phyloP scores from a whole-genome alignment of 2,888 invertebrate species.

The Calliopum simillimum region DNA sequence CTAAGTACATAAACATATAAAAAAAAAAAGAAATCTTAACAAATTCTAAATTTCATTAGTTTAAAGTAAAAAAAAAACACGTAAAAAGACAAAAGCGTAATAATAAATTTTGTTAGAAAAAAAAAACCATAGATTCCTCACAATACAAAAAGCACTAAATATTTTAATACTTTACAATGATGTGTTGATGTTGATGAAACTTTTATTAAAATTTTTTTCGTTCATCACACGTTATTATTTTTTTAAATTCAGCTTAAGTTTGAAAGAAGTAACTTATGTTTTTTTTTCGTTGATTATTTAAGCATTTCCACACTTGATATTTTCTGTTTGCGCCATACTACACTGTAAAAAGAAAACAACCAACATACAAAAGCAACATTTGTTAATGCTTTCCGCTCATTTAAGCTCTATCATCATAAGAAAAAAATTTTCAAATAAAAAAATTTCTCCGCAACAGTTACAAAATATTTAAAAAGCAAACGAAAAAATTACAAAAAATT shows the following conservation, averaged over 20 bases:
- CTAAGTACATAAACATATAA: neutral
- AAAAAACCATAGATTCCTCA: conserved; percentile 66
- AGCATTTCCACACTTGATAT: neutral
- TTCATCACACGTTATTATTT: conserved; percentile 33
- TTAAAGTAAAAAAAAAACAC: conserved; percentile 7
- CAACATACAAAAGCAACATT: neutral
- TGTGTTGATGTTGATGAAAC: conserved; percentile 43
- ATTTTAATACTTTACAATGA: conserved; percentile 40
- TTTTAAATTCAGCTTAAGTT: no score
- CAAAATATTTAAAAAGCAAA: conserved; percentile 31
- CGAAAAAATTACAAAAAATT: conserved; percentile 5
- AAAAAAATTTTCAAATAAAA: conserved; percentile 41
- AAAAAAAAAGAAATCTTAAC: conserved; percentile 6
- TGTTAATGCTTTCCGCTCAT: neutral
- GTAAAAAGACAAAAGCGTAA: conserved; percentile 22
- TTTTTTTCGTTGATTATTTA: conserved; percentile 1
- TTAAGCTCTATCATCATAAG: neutral
- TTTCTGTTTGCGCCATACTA: neutral
- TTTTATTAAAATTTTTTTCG: conserved; percentile 40
- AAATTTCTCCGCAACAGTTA: conserved; percentile 32
- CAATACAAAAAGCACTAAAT: conserved; percentile 68
- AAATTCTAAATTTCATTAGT: conserved; percentile 6
- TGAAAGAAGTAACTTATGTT: no score
- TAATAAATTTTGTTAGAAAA: conserved; percentile 24
- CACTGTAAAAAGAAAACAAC: conserved; percentile 19